phyloP scores from a whole-genome alignment of 2,888 invertebrate species.

The Pterostichus niger region DNA sequence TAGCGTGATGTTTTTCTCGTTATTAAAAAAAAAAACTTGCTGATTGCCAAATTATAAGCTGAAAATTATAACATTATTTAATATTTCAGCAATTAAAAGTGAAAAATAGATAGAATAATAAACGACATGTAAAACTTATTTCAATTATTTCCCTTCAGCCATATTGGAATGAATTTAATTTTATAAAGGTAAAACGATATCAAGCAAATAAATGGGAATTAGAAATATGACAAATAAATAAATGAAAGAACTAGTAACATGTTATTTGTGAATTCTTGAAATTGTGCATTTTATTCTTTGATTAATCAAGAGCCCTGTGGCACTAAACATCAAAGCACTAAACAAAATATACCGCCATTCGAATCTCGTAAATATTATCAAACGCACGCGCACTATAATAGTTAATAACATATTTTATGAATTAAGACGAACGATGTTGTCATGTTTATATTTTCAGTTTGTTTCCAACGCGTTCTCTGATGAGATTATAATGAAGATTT shows the following conservation, averaged over 20 bases:
- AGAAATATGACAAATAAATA: conserved; percentile 12
- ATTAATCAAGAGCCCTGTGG: conserved; percentile 47
- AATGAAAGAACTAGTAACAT: conserved; percentile 15
- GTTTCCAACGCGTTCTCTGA: conserved; percentile 51
- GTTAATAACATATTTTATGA: conserved; percentile 54
- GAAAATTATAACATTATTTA: no score
- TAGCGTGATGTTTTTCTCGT: no score
- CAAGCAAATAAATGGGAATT: neutral
- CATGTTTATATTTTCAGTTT: conserved; percentile 58
- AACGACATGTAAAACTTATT: no score
- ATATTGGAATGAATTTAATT: no score
- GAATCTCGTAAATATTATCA: conserved; percentile 47
- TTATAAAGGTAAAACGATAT: no score
- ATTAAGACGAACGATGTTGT: conserved; percentile 61
- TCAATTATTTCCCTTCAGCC: no score
- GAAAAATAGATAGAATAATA: no score
- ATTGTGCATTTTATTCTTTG: conserved; percentile 16
- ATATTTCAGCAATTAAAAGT: no score
- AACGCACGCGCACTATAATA: conserved; percentile 47
- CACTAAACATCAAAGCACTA: conserved; percentile 35
- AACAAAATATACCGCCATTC: conserved; percentile 39
- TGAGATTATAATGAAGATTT: conserved; percentile 66
- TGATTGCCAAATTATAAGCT: no score
- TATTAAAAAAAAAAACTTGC: no score
- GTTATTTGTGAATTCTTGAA: conserved; percentile 29